phyloP scores from a whole-genome alignment of 1,140 invertebrate genomes.

The Melipona quadrifasciata region DNA sequence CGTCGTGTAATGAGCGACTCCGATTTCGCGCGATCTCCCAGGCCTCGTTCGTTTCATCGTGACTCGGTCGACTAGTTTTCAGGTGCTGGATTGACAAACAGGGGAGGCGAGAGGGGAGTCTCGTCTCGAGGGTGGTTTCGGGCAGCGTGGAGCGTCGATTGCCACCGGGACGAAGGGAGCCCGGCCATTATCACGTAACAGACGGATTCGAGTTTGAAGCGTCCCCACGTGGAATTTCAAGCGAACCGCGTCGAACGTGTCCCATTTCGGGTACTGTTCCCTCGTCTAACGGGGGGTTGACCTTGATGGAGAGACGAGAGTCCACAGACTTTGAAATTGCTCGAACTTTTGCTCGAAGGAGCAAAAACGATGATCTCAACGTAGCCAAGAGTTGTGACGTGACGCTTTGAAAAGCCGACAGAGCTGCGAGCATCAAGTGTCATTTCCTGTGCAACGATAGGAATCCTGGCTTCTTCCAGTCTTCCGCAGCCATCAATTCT shows the following conservation, averaged over 20 bases:
- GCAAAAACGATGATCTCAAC: no score
- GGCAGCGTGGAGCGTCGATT: conserved; percentile 45
- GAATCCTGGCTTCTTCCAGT: no score
- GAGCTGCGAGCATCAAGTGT: no score
- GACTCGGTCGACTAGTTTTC: no score
- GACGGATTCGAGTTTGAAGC: conserved; percentile 54
- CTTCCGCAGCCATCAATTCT: no score
- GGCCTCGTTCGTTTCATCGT: conserved; percentile 23
- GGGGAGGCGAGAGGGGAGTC: background rate
- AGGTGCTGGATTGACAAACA: conserved; percentile 2
- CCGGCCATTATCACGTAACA: conserved; percentile 66
- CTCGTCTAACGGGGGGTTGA: background rate
- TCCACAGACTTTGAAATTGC: no score
- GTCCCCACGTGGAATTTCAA: conserved; percentile 56
- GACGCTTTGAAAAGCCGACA: no score
- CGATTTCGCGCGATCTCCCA: conserved; percentile 58
- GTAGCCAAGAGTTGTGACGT: no score
- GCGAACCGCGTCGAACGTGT: conserved; percentile 31
- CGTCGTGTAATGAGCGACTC: conserved; percentile 74
- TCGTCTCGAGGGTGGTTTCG: conserved; percentile 37
- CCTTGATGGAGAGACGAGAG: background rate
- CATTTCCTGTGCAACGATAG: no score
- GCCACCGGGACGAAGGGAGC: conserved; percentile 41
- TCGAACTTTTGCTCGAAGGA: no score
- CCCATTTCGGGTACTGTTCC: background rate